phyloP scores from a whole-genome alignment of 2,888 invertebrate species.

The Melinopterus prodromus region DNA sequence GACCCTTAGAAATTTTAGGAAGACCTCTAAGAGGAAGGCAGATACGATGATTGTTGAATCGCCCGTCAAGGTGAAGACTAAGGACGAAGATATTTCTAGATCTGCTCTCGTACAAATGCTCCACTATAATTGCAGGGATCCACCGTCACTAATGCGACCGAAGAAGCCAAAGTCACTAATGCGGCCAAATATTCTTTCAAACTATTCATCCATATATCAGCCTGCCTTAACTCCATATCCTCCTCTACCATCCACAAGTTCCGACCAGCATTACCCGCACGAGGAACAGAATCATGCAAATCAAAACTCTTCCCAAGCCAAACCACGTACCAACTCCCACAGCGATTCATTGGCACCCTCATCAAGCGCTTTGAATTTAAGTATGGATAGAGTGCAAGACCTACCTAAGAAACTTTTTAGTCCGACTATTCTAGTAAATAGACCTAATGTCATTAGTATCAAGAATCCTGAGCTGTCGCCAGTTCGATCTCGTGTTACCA shows the following conservation, averaged over 20 bases:
- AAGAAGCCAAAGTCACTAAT: not conserved
- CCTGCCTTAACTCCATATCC: not conserved
- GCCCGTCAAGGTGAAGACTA: slow-evolving; percentile 24
- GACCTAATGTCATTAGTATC: not conserved
- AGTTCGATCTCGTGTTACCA: not conserved
- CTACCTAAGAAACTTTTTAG: too few species aligned
- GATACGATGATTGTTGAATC: slow-evolving; percentile 21
- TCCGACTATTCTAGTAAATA: not conserved
- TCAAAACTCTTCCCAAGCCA: not conserved
- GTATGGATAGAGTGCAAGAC: not conserved
- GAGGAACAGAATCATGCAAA: not conserved
- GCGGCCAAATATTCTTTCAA: too few species aligned
- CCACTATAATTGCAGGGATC: not conserved
- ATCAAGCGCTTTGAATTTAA: not conserved
- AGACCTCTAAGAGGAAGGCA: slow-evolving; percentile 44
- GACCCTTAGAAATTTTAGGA: slow-evolving; percentile 55
- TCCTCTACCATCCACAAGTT: not conserved
- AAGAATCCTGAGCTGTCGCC: not conserved
- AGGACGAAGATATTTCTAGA: slow-evolving; percentile 12
- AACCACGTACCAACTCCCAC: too few species aligned
- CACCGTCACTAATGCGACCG: not conserved
- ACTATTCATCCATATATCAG: too few species aligned
- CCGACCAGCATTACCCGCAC: not conserved
- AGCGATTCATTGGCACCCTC: too few species aligned
- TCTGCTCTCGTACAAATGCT: slow-evolving; percentile 9